These are phyloP conservation scores for Siniperca chuatsi DNA, from an alignment of 2,113 vertebrate species.

Conservation along the genomic window DNA sequence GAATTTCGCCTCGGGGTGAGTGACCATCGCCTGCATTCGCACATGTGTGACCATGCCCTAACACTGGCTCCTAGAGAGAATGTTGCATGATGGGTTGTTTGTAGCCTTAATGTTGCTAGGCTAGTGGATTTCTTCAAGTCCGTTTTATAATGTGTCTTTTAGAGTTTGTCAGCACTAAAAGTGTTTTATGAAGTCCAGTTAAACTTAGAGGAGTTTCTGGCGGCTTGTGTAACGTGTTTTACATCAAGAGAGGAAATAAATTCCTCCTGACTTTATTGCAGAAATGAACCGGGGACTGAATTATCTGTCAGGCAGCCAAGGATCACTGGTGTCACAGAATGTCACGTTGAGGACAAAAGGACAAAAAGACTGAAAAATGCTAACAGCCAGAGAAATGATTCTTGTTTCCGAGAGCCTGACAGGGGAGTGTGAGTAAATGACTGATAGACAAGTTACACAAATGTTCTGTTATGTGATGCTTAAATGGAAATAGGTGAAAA, in stretches of 20 bases:
- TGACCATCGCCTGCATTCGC: no score
- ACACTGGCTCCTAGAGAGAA: neutral
- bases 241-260: slow-evolving; percentile 1
- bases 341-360: neutral
- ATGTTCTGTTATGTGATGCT: neutral
- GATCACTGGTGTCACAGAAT: neutral
- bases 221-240: neutral
- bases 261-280: neutral
- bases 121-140: neutral
- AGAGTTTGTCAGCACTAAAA: neutral
- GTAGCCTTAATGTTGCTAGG: neutral
- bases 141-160: neutral
- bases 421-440: no score
- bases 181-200: neutral
- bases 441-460: no score
- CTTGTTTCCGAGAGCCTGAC: no score
- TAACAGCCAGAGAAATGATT: neutral
- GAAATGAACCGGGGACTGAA: neutral
- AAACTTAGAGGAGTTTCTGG: no score
- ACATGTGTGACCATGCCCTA: no score
- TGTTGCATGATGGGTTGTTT: neutral
- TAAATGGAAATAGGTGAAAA: neutral
- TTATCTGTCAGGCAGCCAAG: neutral
- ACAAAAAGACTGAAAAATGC: neutral
- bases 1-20: no score